phyloP scores from a whole-genome alignment of 2,888 invertebrate species.

The Drepana falcataria region DNA sequence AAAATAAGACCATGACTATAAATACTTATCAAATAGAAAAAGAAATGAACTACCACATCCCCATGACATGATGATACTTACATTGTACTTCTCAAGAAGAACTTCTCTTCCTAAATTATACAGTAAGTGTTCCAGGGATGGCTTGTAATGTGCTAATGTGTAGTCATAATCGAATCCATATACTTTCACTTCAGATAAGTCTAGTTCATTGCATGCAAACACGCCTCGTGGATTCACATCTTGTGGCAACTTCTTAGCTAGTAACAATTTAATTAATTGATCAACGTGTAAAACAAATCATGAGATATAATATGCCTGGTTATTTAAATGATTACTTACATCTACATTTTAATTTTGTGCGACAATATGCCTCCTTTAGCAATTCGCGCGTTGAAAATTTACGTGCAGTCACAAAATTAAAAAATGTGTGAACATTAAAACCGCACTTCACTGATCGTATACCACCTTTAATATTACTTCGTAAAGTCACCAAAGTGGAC shows the following conservation, averaged over 20 bases:
- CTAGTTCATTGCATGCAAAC: constrained; percentile 97
- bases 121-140: constrained; percentile 90
- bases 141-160: constrained; percentile 96
- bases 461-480: constrained; percentile 31
- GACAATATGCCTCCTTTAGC: constrained; percentile 80
- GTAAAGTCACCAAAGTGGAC: constrained; percentile 28
- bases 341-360: constrained; percentile 83
- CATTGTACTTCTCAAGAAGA: constrained; percentile 92
- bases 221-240: constrained; percentile 93
- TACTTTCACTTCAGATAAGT: constrained; percentile 93
- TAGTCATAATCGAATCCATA: constrained; percentile 99
- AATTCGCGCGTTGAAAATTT: constrained; percentile 61
- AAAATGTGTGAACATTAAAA: constrained; percentile 3
- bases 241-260: constrained; percentile 91
- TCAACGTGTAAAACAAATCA: neutral
- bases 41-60: no score
- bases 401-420: constrained; percentile 20
- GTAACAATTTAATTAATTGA: constrained; percentile 25
- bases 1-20: no score
- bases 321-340: constrained; percentile 74
- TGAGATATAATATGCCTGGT: neutral
- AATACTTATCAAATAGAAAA: no score
- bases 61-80: constrained; percentile 42
- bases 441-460: constrained; percentile 37
- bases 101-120: constrained; percentile 94